A percentile compares a stretch with the other conserved stretches of the same genome.
Conservation (phyloP, 1,140 invertebrate genomes). For the Lucilia cuprina region DNA sequence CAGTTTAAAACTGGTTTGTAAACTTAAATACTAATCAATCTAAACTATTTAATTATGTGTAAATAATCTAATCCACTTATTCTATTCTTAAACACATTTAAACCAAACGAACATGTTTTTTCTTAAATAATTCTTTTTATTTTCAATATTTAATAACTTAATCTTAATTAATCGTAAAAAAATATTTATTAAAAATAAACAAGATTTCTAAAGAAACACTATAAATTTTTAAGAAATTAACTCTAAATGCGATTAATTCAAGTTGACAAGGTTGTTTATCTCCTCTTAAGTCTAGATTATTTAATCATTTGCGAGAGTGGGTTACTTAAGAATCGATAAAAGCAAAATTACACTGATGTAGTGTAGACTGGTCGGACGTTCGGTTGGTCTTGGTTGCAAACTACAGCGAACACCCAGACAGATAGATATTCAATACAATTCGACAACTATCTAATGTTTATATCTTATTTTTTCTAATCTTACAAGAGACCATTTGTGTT, state of each 20-base stretch:
- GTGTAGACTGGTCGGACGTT: no score
- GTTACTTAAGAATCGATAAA: neutral
- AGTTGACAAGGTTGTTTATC: constrained; percentile 29
- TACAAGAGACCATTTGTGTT: neutral
- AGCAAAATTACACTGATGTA: no score
- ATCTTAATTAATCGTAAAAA: neutral
- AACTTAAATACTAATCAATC: neutral
- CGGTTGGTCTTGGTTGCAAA: no score
- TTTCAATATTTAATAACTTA: constrained; percentile 13
- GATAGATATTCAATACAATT: no score
- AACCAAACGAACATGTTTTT: neutral
- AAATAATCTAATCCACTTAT: neutral
- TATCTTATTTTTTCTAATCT: no score
- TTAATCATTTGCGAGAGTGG: neutral
- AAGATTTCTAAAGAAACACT: neutral
- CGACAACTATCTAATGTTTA: no score
- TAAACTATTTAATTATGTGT: neutral
- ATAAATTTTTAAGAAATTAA: neutral
- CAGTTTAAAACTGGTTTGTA: no score
- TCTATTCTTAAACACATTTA: neutral
- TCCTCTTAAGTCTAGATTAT: neutral
- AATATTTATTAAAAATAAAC: neutral
- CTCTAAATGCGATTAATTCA: neutral
- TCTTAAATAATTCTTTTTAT: neutral
- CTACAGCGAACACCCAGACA: no score